Evolutionary conservation across 2,797 vertebrate species (phyloP), one percentile per base, ranked within the genome.

Genomic region (Merluccius polli): DNA sequence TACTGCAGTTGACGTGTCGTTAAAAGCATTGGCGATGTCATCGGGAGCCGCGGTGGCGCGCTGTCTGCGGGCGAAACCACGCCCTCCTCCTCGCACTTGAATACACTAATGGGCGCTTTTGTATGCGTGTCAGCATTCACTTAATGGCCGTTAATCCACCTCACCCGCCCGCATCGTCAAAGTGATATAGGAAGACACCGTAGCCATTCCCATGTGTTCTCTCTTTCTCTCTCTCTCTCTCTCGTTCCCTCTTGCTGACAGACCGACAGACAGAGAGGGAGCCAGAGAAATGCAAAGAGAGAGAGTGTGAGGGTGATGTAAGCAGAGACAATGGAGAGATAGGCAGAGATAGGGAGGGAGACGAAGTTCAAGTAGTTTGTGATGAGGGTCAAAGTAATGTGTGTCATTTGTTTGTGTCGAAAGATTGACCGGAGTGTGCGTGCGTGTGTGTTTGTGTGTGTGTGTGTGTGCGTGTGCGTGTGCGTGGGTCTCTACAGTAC

Each of bases 381-480:
- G 48, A 52, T 52, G 18, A 52, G 48, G 6, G 48, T 4, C 48
- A 5, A 52, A n/a, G 13, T 52, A 21, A 9, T n/a, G 21, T n/a
- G 52, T 59, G 10, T 59, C 52, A 0, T 59, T 1, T 63, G 2
- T 11, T 6, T 38, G 5, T 38, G 3, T 35, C 33, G 33, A 35
- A 35, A 35, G 33, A 35, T 15, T 4, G 44, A 52, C 3, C 4
- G 30, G 31, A n/a, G 71, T 71, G 76, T 10, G 72, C 59, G 31
- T 74, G n/a, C 38, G 30, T 63, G 72, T 73, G 41, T 59, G 72
- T 52, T 32, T 36, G 70, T 71, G 32, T 71, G 70, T 71, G 70
- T 13, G 32, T 71, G 70, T 71, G 70, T 71, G 70, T 36, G 32
- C 35, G 70, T 36, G 33, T 71, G 70, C 24, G 70, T 27, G 30